phyloP scores from a whole-genome alignment of 2,113 vertebrate species.

The Nannospalax galili region DNA sequence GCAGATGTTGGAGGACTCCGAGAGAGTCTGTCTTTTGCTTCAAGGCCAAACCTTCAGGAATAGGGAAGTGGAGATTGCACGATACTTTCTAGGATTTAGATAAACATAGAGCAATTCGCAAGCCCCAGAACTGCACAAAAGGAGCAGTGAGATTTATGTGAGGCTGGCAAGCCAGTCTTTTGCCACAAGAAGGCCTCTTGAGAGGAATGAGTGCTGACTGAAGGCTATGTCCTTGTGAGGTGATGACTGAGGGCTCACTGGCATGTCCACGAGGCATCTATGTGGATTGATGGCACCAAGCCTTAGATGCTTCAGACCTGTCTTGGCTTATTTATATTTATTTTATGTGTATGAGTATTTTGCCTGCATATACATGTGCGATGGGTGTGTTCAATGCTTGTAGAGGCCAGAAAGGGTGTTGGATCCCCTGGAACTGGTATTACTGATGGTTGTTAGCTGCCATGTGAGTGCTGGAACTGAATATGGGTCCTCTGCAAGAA shows the following conservation, averaged over 20 bases:
- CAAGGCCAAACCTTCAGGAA: neutral
- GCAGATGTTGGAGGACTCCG: too few relatives aligned
- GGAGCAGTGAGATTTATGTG: neutral
- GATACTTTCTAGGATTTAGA: neutral
- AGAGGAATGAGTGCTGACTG: neutral
- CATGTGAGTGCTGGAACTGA: too few relatives aligned
- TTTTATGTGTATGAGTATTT: too few relatives aligned
- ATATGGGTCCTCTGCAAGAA: too few relatives aligned
- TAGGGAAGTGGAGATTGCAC: neutral
- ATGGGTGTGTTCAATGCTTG: too few relatives aligned
- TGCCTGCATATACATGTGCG: too few relatives aligned
- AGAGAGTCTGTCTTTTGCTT: neutral
- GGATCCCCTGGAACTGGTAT: too few relatives aligned
- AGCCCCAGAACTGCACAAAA: neutral
- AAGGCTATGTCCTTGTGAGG: neutral
- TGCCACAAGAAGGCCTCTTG: neutral
- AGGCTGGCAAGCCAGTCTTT: neutral
- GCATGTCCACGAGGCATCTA: neutral
- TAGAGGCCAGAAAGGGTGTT: too few relatives aligned
- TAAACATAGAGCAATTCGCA: neutral
- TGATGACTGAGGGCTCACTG: neutral
- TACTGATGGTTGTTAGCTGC: too few relatives aligned
- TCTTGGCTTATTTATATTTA: too few relatives aligned
- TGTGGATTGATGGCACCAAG: neutral
- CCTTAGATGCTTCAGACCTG: neutral